Evolutionary conservation across 2,113 vertebrate species (phyloP).

Genomic region (Sapajus apella): DNA sequence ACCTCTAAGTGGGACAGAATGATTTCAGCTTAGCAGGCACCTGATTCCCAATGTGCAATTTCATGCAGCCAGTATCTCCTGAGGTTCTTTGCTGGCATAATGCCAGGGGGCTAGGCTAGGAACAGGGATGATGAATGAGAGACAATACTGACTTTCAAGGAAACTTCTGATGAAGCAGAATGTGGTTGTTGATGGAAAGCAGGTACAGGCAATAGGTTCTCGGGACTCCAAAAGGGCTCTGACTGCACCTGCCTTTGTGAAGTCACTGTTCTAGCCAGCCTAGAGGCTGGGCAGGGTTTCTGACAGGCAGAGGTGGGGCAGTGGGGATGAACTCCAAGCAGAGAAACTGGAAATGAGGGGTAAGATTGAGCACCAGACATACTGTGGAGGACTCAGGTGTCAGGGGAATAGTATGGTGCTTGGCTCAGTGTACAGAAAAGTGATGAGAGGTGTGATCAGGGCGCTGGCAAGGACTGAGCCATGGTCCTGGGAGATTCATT

Average conservation of each 20-base stretch:
- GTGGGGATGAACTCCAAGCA: not conserved
- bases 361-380: fast-evolving
- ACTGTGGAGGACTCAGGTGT: not conserved
- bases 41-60: not conserved
- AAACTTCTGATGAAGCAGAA: not conserved
- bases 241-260: not conserved
- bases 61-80: not conserved
- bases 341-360: not conserved
- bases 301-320: not conserved
- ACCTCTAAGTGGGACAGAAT: not conserved
- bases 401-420: not conserved
- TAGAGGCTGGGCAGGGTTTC: not conserved
- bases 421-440: not conserved
- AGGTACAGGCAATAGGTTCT: not conserved
- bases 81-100: not conserved
- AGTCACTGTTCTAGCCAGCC: not conserved
- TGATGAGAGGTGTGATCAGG: not conserved
- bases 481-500: not conserved
- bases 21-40: not conserved
- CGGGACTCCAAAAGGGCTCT: not conserved
- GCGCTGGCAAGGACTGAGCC: not conserved
- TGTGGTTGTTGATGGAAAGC: not conserved
- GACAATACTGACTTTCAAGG: not conserved
- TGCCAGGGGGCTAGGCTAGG: not conserved
- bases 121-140: not conserved